Percentiles rank a stretch among this genome's conserved stretches.
Conservation (phyloP, 1,140 invertebrate species). For the Leptonema lineaticorne region DNA sequence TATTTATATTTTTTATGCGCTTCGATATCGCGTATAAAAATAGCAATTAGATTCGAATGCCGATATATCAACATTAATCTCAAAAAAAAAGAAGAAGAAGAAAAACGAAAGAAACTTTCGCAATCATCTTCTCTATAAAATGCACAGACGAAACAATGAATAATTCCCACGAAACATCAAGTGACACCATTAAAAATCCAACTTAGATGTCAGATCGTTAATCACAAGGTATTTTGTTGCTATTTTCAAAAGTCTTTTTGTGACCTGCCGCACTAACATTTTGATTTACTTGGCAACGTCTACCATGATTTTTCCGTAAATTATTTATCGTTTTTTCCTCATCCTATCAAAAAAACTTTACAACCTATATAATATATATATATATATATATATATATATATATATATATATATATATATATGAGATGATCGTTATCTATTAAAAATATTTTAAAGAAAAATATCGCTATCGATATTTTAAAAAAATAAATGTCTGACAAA, state of each 20-base stretch:
- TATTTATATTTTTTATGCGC: no score
- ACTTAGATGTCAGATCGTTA: background rate
- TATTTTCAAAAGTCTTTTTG: background rate
- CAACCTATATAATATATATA: no score
- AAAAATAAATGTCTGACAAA: background rate
- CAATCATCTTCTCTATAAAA: no score
- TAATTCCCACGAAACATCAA: background rate
- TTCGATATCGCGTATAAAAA: no score
- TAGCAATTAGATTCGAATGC: no score
- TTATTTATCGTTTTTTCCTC: background rate
- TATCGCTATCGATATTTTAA: no score
- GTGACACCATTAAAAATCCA: background rate
- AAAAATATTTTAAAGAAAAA: background rate
- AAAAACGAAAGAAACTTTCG: no score
- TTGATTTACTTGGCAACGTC: background rate
- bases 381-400: no score
- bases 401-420: no score
- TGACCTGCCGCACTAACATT: background rate
- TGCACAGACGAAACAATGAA: conserved; percentile 17
- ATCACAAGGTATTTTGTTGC: background rate
- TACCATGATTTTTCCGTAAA: background rate
- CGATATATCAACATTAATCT: no score
- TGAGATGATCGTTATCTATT: conserved; percentile 4
- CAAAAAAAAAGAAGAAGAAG: no score
- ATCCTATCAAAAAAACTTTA: no score